Evolutionary conservation across 2,797 vertebrate species (phyloP).

Genomic region (Sparidentex hasta): DNA sequence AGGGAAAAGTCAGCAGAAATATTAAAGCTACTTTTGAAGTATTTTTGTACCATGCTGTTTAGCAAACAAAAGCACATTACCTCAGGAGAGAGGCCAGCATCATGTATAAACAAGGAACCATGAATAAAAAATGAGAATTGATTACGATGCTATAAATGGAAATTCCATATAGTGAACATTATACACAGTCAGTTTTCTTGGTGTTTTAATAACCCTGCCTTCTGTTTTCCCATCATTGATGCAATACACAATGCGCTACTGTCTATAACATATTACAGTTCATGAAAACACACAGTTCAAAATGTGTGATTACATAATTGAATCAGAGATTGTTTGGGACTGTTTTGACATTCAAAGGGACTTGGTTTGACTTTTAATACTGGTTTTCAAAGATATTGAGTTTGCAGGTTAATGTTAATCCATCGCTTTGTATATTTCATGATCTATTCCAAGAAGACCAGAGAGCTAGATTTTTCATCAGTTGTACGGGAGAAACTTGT

Average conservation of each 20-base stretch:
- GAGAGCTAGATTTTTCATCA: background rate
- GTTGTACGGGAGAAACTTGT: background rate
- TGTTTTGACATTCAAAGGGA: background rate
- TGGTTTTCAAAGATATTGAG: background rate
- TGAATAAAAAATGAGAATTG: conserved; percentile 63
- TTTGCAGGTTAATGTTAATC: background rate
- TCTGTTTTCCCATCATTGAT: conserved; percentile 8
- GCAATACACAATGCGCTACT: background rate
- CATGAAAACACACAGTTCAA: too few relatives aligned
- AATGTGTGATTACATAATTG: too few relatives aligned
- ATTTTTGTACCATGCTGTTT: conserved; percentile 15
- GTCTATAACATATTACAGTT: too few relatives aligned
- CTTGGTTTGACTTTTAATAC: background rate
- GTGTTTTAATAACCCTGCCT: background rate
- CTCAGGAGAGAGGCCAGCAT: conserved; percentile 27
- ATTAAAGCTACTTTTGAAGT: conserved; percentile 31
- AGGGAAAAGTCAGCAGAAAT: conserved; percentile 19
- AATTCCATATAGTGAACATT: conserved; percentile 19
- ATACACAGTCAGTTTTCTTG: background rate
- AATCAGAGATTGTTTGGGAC: too few relatives aligned
- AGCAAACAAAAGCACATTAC: background rate
- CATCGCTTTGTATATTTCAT: background rate
- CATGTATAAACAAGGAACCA: conserved; percentile 39
- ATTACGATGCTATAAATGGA: conserved; percentile 41
- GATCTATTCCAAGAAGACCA: background rate